Conservation (phyloP, 2,113 vertebrate species). For the Deroptyus accipitrinus region DNA sequence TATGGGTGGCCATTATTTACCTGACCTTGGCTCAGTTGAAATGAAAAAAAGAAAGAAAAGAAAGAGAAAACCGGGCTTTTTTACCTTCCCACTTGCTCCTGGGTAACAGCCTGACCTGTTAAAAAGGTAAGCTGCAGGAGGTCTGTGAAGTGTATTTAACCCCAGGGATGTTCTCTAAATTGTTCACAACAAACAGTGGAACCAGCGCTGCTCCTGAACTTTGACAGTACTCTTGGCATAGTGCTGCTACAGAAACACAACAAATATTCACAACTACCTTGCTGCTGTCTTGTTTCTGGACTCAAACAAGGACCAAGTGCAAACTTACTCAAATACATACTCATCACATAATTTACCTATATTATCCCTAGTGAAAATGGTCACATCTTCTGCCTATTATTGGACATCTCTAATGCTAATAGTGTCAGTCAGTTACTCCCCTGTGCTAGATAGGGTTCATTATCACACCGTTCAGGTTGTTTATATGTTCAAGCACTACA, state of each 20-base stretch:
- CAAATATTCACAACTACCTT: neutral
- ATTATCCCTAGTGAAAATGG: neutral
- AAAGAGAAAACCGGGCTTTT: neutral
- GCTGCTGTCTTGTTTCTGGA: neutral
- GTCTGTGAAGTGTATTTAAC: neutral
- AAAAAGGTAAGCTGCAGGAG: neutral
- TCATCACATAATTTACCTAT: neutral
- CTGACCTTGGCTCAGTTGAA: neutral
- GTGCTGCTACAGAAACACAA: rapidly evolving
- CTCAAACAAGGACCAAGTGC: neutral
- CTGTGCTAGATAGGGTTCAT: neutral
- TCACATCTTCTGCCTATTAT: rapidly evolving
- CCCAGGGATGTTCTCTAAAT: neutral
- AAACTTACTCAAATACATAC: neutral
- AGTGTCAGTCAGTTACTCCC: neutral
- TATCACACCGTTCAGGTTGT: neutral
- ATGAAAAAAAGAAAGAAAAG: neutral
- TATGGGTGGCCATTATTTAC: neutral
- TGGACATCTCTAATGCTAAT: neutral
- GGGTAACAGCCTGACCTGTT: neutral
- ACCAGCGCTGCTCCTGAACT: neutral
- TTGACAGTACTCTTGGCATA: neutral
- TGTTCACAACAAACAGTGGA: neutral
- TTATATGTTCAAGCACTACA: neutral
- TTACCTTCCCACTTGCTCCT: neutral